Conservation (phyloP, 1,140 invertebrate genomes). For the Popillia japonica region DNA sequence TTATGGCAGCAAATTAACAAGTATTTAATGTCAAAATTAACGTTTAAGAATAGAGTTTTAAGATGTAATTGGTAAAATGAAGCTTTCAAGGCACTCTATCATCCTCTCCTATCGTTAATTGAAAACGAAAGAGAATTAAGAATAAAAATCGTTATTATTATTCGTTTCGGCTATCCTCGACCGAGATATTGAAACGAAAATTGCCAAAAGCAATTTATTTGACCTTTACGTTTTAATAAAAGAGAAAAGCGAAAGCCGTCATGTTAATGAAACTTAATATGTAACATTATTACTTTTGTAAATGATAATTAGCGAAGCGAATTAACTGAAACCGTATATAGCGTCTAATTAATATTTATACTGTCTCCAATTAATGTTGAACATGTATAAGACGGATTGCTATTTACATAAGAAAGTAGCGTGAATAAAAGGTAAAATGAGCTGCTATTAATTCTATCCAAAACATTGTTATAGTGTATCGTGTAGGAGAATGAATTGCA, state of each 20-base stretch:
- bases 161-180: not conserved
- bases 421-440: not conserved
- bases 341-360: constrained; percentile 8
- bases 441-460: not conserved
- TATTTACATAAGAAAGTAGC: constrained; percentile 2
- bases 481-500: not conserved
- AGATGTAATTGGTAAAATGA: no score
- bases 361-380: not conserved
- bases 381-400: not conserved
- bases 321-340: not conserved
- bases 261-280: constrained; percentile 7
- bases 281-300: not conserved
- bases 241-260: not conserved
- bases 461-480: not conserved
- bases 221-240: constrained; percentile 1
- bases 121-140: not conserved
- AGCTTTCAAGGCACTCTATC: no score
- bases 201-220: not conserved
- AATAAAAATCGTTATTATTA: not conserved
- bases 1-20: no score
- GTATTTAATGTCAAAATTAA: no score
- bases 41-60: no score
- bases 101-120: no score
- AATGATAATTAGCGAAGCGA: constrained; percentile 10
- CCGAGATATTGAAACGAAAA: not conserved